Evolutionary conservation across 2,888 invertebrate genomes (phyloP).

Genomic region (Napeogenes inachia): DNA sequence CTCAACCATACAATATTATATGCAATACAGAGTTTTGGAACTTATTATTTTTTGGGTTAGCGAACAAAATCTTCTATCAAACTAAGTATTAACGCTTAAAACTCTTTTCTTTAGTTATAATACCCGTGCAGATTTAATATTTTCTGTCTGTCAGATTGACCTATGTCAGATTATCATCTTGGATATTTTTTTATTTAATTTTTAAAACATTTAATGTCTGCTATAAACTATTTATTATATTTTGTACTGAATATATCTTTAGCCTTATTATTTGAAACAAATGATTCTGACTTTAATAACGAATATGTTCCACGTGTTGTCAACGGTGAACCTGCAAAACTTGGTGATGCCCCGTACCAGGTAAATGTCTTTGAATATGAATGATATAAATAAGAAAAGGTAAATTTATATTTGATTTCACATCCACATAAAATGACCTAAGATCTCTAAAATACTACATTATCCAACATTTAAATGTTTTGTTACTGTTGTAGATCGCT

Average conservation of each 20-base stretch:
- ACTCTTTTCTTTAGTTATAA: no score
- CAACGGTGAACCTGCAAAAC: slow-evolving; percentile 42
- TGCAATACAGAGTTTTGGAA: no score
- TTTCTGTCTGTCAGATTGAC: slow-evolving; percentile 3
- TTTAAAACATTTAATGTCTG: slow-evolving; percentile 20
- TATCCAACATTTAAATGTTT: not conserved
- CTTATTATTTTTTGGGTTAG: no score
- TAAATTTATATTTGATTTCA: no score
- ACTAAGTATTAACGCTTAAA: no score
- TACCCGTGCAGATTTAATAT: not conserved
- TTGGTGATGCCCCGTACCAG: slow-evolving; percentile 57
- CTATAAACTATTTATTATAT: slow-evolving; percentile 14
- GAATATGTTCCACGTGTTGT: slow-evolving; percentile 40
- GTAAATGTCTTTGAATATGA: slow-evolving; percentile 31
- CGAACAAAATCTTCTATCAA: no score
- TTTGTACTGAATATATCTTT: slow-evolving; percentile 15
- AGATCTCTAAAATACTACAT: no score
- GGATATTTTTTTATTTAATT: slow-evolving; percentile 9
- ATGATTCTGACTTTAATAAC: slow-evolving; percentile 6
- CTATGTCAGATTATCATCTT: slow-evolving; percentile 9
- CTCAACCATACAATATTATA: no score
- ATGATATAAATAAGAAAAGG: no score
- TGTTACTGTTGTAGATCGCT: slow-evolving; percentile 39
- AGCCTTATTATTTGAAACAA: slow-evolving; percentile 1
- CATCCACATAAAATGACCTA: no score